Base-by-base conservation (phyloP, 2,113 vertebrate genomes). In the Riparia riparia region DNA sequence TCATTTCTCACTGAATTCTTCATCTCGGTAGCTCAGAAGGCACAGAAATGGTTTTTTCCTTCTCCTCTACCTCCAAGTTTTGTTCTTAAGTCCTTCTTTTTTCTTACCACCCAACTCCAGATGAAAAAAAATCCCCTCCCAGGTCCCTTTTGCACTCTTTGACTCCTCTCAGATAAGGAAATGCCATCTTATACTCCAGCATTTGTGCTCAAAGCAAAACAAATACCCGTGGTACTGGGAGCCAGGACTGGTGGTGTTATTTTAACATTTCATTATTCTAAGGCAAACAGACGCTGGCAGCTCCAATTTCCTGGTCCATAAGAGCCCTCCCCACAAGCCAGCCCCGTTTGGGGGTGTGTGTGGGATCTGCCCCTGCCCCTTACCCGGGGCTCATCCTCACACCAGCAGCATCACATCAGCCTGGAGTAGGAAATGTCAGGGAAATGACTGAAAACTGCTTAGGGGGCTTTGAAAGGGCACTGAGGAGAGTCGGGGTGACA, bases 341-440 rank as follows among this genome's bases (percentile, higher is more conserved):
- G 29, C 10, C 39, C 28, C 12, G 1, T 17, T 4, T n/a, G 66
- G 34, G 61, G 0, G 4, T 2, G 8, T 0, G 1, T 0, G 1
- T 12, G 45, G 11, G 25, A 28, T 5, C 39, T 61, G 45, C 7
- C 45, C 19, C 57, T 18, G 25, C 11, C n/a, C 86, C 44, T 64
- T 8, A 26, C 70, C 57, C 31, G 21, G 18, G 42, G 21, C 5
- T 26, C 45, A 5, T 7, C 28, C 6, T 39, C 34, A 45, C 39
- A 50, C 7, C 45, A 37, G 1, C 1, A 15, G 9, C 0, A 32
- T 2, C 29, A 61, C 10, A 17, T 2, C 73, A 54, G 17, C 22
- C n/a, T 29, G 34, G 17, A 39, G 37, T 31, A 17, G 24, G 34
- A 64, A 64, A 41, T 3, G 7, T 3, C 29, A 39, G 32, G 13